These are phyloP conservation scores for Eupsilia transversa DNA, from an alignment of 2,888 invertebrate genomes.

Conservation along the genomic window DNA sequence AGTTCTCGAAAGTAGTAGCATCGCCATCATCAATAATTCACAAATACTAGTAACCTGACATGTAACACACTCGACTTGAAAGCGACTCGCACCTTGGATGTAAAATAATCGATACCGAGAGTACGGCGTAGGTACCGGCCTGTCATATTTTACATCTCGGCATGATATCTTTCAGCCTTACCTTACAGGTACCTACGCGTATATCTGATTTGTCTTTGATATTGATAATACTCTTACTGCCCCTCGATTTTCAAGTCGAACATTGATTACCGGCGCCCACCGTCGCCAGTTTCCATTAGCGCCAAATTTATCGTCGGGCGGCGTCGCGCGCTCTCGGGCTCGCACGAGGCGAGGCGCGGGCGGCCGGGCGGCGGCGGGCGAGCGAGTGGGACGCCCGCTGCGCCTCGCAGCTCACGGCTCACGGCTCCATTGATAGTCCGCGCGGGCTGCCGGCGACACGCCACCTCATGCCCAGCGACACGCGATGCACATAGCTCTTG, in stretches of 20 bases:
- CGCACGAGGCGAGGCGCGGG: conserved; percentile 69
- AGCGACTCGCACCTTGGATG: conserved; percentile 64
- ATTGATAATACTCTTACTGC: conserved; percentile 78
- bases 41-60: conserved; percentile 48
- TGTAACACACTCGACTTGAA: conserved; percentile 53
- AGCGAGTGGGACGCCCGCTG: conserved; percentile 80
- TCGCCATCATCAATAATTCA: conserved; percentile 35
- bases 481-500: conserved; percentile 77
- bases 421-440: conserved; percentile 86
- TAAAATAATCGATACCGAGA: conserved; percentile 67
- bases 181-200: conserved; percentile 45
- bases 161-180: conserved; percentile 42
- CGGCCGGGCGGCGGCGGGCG: conserved; percentile 71
- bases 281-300: conserved; percentile 87
- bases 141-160: conserved; percentile 51
- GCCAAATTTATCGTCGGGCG: conserved; percentile 89
- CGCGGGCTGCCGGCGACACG: conserved; percentile 85
- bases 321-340: conserved; percentile 82
- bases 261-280: conserved; percentile 89
- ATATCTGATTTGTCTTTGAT: conserved; percentile 63
- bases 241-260: conserved; percentile 84
- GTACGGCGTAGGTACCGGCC: conserved; percentile 45
- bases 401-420: conserved; percentile 72
- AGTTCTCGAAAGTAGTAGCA: conserved; percentile 3
- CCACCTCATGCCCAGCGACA: conserved; percentile 77